Percentiles rank a stretch among this genome's conserved stretches.
These are phyloP conservation scores for Anguilla rostrata DNA, from an alignment of 2,113 vertebrate species.

Conservation along the genomic window DNA sequence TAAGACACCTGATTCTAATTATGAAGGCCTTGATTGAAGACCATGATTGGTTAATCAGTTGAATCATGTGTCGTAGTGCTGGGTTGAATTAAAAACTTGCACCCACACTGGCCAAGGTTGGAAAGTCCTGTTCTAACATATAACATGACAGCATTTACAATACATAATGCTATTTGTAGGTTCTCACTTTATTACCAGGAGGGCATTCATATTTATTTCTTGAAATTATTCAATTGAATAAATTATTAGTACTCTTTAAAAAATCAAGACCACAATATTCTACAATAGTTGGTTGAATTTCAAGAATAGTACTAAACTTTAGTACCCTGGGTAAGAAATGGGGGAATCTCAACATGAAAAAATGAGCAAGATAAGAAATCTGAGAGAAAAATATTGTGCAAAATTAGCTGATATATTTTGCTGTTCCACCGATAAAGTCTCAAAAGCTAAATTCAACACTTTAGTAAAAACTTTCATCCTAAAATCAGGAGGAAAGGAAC, in stretches of 20 bases:
- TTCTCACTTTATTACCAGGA: background rate
- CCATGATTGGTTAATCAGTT: too few species aligned
- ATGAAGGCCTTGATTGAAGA: too few species aligned
- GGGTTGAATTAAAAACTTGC: too few species aligned
- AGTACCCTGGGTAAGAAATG: background rate
- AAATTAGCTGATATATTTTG: slow-evolving; percentile 15
- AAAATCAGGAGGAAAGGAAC: slow-evolving; percentile 46
- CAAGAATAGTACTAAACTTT: background rate
- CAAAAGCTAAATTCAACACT: slow-evolving; percentile 69
- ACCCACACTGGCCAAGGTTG: too few species aligned
- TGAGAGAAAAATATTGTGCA: background rate
- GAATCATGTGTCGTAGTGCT: too few species aligned
- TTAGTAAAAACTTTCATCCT: slow-evolving; percentile 62
- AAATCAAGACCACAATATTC: background rate
- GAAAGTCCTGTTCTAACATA: background rate
- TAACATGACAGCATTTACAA: background rate
- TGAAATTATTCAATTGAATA: background rate
- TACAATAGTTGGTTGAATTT: background rate
- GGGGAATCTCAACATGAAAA: background rate
- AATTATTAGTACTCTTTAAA: background rate
- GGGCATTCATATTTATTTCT: background rate
- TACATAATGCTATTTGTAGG: background rate
- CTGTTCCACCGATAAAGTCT: slow-evolving; percentile 39
- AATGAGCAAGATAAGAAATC: background rate
- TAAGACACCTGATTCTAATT: too few species aligned